Base-by-base conservation (phyloP, 1,140 invertebrate genomes). In the Temnothorax curvispinosus region DNA sequence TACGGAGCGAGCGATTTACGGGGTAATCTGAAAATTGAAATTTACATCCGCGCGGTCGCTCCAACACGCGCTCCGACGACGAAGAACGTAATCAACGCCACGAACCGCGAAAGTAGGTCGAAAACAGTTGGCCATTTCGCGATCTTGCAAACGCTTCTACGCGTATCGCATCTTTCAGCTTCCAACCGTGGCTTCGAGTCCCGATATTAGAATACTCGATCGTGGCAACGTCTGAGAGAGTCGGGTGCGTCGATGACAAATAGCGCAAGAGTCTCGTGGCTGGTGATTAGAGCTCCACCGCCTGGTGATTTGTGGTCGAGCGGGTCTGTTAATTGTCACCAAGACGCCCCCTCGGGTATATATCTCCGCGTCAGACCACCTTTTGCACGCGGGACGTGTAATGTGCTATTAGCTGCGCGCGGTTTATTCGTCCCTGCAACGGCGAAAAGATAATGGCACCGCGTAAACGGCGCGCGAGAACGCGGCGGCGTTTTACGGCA, bases 321-420 rank as follows among this genome's bases (percentile, higher is more conserved):
- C 86, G 41, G 80, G 89, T 87, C 92, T 93, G 93, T 94, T 94
- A 94, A 94, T 94, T 94, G 94, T 94, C 93, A 92, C 91, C 88
- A 89, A 75, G 90, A 93, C 90, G 91, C 93, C 89, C 85, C 87
- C 91, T 88, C 85, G 71, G 65, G 80, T 91, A 92, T 90, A 91
- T 88, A 78, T 74, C 86, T 87, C 21, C 64, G 32, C 54, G 44
- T 41, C 35, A 65, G 87, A 90, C 89, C 85, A 92, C 89, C 90
- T 92, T 92, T 92, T 92, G 90, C 90, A 91, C 62, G 87, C 87
- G 82, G 77, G 54, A 86, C 86, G 77, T 87, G 72, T 88, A 92
- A 88, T 75, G 85, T 87, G 71, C 81, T 90, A 91, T 91, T 90
- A 87, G 85, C 72, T 60, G 82, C 89, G 47, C 80, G 56, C 56